Evolutionary conservation across 1,140 invertebrate genomes (phyloP), one percentile per base, ranked within the genome.

Genomic region (Sarcophaga bullata): DNA sequence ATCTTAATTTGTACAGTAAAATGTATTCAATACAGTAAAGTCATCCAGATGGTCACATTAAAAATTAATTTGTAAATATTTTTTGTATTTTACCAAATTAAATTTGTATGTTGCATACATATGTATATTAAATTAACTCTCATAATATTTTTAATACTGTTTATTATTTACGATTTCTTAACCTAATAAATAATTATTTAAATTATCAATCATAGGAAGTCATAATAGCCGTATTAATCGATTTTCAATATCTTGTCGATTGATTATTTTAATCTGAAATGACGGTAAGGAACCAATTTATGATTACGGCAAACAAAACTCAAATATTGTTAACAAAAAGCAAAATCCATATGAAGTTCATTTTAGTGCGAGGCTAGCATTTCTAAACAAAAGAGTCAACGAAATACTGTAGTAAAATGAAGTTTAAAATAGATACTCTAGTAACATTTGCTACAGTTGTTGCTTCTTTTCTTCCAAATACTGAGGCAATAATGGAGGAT

Each of bases 401-500:
- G 17, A 68, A 68, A 68, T 19, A 19, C n/a, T 10, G 8, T 17
- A 8, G 7, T 15, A 49, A 50, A 17, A 78, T 78, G 75, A 78
- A 78, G 19, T 50, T 19, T 7, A 52, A 19, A 15, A 2, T 78
- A 7, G 19, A 50, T 50, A 25, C 75, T 10, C 6, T 78, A 17
- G 1, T 78, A 48, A 48, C 17, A 9, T 50, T 19, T 11, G 9
- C 73, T 10, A 78, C 48, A 48, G 15, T 83, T 73, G n/a, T 48
- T 50, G 17, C 13, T 6, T 19, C 15, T n/a, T 52, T 72, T 17
- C 13, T 19, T n/a, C 78, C 48, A 13, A 4, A 58, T 0, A 84
- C 75, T 8, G 80, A 80, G 6, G 84, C 86, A 50, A 0, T 85
- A 0, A 85, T 84, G 81, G 88, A 88, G 52, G 58, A 76, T 6